These are phyloP conservation scores for Furcula furcula DNA, from an alignment of 2,888 invertebrate genomes.

Conservation along the genomic window DNA sequence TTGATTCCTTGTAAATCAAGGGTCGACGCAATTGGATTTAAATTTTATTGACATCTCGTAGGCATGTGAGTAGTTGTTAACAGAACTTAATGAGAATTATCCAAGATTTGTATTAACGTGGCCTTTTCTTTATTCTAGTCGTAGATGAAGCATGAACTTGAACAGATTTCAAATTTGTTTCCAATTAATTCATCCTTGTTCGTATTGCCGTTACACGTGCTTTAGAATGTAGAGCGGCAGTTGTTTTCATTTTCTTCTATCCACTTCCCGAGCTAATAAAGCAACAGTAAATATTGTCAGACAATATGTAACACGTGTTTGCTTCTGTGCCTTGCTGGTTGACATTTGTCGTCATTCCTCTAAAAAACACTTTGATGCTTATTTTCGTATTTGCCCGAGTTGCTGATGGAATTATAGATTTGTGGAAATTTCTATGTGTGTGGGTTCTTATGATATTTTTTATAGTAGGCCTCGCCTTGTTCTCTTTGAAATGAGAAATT, in stretches of 20 bases:
- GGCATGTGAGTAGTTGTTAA: constrained; percentile 62
- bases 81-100: constrained; percentile 59
- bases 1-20: constrained; percentile 79
- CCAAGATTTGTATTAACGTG: constrained; percentile 24
- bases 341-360: constrained; percentile 73
- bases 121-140: constrained; percentile 4
- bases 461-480: constrained; percentile 56
- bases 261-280: constrained; percentile 67
- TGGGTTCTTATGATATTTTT: constrained; percentile 64
- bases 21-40: constrained; percentile 74
- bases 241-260: constrained; percentile 63
- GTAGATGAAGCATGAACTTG: constrained; percentile 3
- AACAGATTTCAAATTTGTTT: constrained; percentile 39
- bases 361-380: constrained; percentile 80
- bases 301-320: constrained; percentile 79
- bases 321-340: constrained; percentile 65
- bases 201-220: constrained; percentile 49
- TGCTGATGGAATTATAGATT: constrained; percentile 78
- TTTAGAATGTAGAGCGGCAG: constrained; percentile 54
- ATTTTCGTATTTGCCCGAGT: constrained; percentile 74
- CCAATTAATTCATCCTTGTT: constrained; percentile 47
- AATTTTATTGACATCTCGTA: constrained; percentile 71
- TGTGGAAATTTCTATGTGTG: constrained; percentile 72
- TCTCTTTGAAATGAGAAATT: constrained; percentile 68
- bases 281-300: constrained; percentile 76